These are phyloP conservation scores for Mesopsocus fuscifrons DNA, from an alignment of 2,888 invertebrate genomes.

Conservation along the genomic window DNA sequence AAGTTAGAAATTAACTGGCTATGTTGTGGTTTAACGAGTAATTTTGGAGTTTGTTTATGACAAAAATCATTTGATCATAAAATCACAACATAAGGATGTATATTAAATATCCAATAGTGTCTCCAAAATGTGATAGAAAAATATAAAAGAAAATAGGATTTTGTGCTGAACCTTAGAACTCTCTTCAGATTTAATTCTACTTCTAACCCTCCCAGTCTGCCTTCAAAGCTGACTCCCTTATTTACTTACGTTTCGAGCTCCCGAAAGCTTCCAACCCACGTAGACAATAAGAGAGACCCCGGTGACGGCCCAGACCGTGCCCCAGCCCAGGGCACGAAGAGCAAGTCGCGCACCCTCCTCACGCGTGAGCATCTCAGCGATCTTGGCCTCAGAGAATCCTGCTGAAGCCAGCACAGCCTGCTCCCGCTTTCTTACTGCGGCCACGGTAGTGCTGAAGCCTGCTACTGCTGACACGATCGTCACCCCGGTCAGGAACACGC, in stretches of 20 bases:
- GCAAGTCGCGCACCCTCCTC: constrained; percentile 50
- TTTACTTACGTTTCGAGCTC: constrained; percentile 55
- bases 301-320: constrained; percentile 66
- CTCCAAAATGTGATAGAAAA: too few species aligned
- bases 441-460: background rate
- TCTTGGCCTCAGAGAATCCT: background rate
- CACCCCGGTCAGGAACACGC: background rate
- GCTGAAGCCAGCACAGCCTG: background rate
- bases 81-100: too few species aligned
- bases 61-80: too few species aligned
- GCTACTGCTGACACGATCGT: background rate
- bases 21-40: too few species aligned
- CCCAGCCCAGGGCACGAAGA: constrained; percentile 69
- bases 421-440: background rate
- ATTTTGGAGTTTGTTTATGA: too few species aligned
- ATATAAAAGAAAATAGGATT: too few species aligned
- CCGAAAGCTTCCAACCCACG: constrained; percentile 73
- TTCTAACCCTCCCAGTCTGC: constrained; percentile 5
- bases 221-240: background rate
- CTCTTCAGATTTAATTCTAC: too few species aligned
- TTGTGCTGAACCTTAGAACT: too few species aligned
- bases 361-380: background rate
- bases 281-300: constrained; percentile 68
- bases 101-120: too few species aligned
- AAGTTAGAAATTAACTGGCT: too few species aligned